These are phyloP conservation scores for Isurus oxyrinchus DNA, from an alignment of 2,113 vertebrate genomes.

Conservation along the genomic window DNA sequence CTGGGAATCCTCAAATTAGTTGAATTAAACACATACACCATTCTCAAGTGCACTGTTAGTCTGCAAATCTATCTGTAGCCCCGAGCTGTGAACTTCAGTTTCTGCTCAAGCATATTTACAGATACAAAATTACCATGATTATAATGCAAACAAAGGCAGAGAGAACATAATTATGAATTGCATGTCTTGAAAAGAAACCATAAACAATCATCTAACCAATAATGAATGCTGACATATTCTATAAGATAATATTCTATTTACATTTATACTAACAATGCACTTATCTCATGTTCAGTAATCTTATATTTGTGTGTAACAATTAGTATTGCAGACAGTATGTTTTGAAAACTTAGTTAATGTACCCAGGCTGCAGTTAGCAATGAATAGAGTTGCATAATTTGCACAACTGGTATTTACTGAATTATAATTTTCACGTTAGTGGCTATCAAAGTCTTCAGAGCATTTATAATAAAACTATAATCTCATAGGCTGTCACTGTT, in stretches of 20 bases:
- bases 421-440: background rate
- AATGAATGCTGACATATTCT: background rate
- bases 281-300: background rate
- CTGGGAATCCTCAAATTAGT: slow-evolving; percentile 30
- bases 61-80: slow-evolving; percentile 30
- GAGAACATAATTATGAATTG: slow-evolving; percentile 5
- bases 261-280: background rate
- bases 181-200: background rate
- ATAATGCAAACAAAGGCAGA: background rate
- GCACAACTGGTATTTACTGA: background rate
- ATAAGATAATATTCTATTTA: background rate
- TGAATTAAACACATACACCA: slow-evolving; percentile 28
- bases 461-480: background rate
- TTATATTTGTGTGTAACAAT: background rate
- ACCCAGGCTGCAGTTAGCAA: background rate
- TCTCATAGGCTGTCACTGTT: background rate
- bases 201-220: background rate
- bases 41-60: slow-evolving; percentile 33
- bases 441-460: background rate
- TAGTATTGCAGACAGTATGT: background rate
- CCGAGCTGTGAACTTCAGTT: slow-evolving; percentile 10
- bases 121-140: slow-evolving; percentile 28
- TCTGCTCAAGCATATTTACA: slow-evolving; percentile 28
- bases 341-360: background rate
- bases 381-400: background rate